phyloP scores from a whole-genome alignment of 2,113 vertebrate genomes.

The Coreoperca whiteheadi region DNA sequence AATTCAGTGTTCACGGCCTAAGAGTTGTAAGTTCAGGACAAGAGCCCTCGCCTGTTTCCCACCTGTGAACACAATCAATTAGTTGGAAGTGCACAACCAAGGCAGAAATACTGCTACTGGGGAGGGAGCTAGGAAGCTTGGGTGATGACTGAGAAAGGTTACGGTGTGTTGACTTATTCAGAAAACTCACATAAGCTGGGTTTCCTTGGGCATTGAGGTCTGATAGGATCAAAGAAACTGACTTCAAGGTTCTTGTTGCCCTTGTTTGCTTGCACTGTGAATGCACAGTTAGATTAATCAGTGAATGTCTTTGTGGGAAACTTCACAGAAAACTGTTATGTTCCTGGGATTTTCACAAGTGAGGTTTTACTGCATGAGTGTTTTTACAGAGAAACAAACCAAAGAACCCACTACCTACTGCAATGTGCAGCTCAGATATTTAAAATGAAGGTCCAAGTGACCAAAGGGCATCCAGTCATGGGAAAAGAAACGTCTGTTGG shows the following conservation, averaged over 20 bases:
- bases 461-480: conserved; percentile 22
- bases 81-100: not conserved
- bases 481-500: not conserved
- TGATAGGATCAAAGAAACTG: not conserved
- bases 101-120: not conserved
- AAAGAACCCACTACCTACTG: conserved; percentile 9
- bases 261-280: not conserved
- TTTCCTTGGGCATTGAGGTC: conserved; percentile 8
- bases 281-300: not conserved
- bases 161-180: not conserved
- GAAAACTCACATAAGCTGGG: not conserved
- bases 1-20: not conserved
- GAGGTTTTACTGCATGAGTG: not conserved
- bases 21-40: not conserved
- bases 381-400: conserved; percentile 5
- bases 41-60: not conserved
- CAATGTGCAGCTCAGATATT: conserved; percentile 11
- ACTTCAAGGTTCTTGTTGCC: not conserved
- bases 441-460: not conserved
- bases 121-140: not conserved
- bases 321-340: not conserved
- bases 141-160: conserved; percentile 3
- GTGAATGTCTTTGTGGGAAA: not conserved
- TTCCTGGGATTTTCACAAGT: not conserved
- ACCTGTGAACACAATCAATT: not conserved